Conservation (phyloP, 1,140 invertebrate species). For the Drosophila pseudoobscura region DNA sequence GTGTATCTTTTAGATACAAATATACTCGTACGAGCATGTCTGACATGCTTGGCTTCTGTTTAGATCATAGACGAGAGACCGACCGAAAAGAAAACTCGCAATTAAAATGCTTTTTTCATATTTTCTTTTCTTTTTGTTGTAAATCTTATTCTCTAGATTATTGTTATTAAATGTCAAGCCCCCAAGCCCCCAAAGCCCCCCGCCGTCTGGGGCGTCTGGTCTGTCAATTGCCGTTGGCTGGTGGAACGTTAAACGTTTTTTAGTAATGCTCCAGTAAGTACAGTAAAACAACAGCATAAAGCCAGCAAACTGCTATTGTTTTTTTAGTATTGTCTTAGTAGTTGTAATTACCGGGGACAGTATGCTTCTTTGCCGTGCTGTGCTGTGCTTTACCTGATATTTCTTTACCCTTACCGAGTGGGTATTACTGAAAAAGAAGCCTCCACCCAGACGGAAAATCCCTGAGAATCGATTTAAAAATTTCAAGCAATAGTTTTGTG, state of each 20-base stretch:
- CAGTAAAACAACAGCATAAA: constrained; percentile 8
- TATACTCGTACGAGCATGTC: constrained; percentile 4
- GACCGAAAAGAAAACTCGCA: constrained; percentile 65
- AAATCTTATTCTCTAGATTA: constrained; percentile 51
- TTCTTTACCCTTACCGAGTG: not conserved
- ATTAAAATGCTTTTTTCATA: constrained; percentile 51
- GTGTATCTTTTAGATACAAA: not conserved
- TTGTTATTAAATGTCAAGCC: constrained; percentile 53
- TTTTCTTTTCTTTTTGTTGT: constrained; percentile 33
- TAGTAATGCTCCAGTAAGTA: constrained; percentile 70
- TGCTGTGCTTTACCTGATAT: constrained; percentile 21
- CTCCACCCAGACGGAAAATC: too few relatives aligned
- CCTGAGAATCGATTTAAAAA: too few relatives aligned
- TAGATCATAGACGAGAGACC: constrained; percentile 17
- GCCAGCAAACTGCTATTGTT: constrained; percentile 31
- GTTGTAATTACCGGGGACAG: constrained; percentile 45
- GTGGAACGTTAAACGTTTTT: constrained; percentile 64
- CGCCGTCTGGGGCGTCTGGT: constrained; percentile 5
- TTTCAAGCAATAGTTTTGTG: too few relatives aligned
- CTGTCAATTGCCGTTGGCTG: constrained; percentile 42
- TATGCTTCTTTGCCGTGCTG: constrained; percentile 9
- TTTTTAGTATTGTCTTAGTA: constrained; percentile 38
- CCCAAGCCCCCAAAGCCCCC: constrained; percentile 9
- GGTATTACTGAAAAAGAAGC: too few relatives aligned
- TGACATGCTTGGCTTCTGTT: constrained; percentile 47